These are phyloP conservation scores for Bostrychus sinensis DNA, from an alignment of 2,113 vertebrate species.

Conservation along the genomic window DNA sequence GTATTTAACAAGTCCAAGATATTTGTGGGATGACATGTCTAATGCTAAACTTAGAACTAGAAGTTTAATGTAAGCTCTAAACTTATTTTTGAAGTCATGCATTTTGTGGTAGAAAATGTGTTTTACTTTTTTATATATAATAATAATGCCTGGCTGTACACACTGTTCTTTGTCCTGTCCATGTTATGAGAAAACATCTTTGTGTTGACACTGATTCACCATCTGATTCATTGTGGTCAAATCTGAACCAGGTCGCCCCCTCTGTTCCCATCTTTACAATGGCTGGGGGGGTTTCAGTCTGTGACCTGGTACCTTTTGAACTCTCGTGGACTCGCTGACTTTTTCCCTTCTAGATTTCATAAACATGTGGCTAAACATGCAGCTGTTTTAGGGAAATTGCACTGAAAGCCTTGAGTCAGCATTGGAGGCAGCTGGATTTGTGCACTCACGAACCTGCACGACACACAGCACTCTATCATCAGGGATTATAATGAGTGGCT, in stretches of 20 bases:
- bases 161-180: conserved; percentile 1
- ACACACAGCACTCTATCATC: conserved; percentile 35
- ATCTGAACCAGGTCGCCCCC: conserved; percentile 50
- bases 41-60: no score
- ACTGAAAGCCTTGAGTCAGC: conserved; percentile 59
- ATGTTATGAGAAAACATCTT: conserved; percentile 42
- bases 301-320: conserved; percentile 56
- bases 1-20: no score
- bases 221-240: conserved; percentile 41
- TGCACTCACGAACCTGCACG: conserved; percentile 3
- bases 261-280: conserved; percentile 56
- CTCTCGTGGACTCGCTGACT: conserved; percentile 25
- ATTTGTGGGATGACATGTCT: no score
- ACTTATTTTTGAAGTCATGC: no score
- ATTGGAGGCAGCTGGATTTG: conserved; percentile 27
- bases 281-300: conserved; percentile 48
- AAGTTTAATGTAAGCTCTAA: no score
- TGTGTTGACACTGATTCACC: conserved; percentile 48
- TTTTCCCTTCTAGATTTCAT: conserved; percentile 22
- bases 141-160: no score
- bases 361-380: conserved; percentile 64
- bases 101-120: no score
- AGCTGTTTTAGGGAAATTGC: conserved; percentile 56
- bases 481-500: conserved; percentile 31
- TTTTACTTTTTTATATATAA: no score